Evolutionary conservation across 2,113 vertebrate species (phyloP), one percentile per base, ranked within the genome.

Genomic region (Calypte anna): DNA sequence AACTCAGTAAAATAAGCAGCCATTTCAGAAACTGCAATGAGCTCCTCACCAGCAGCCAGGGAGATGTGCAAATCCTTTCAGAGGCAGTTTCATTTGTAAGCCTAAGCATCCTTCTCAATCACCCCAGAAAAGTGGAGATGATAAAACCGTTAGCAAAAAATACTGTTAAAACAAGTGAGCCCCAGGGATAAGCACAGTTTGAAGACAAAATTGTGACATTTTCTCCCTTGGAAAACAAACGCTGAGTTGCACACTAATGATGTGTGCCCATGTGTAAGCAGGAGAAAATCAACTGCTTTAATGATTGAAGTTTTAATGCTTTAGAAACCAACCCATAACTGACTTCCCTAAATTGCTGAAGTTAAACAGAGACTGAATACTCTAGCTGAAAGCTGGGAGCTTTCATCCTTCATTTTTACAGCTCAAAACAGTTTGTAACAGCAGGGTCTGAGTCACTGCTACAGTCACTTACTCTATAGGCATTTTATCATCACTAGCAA

Each of bases 101-200:
- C n/a, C 50, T 3, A 13, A 81, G 33, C 33, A 64, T 10, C 77
- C 62, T 67, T 51, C 61, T 33, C 53, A 46, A 64, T 62, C 31
- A 31, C 28, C 43, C 64, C 36, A 7, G 53, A 21, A 21, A 86
- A 94, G 62, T 0, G 23, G 69, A 75, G 46, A 27, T 4, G 13
- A 67, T 31, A 33, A 61, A 62, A 54, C 10, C 3, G 5, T 16
- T 2, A 1, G 40, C 16, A 48, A 74, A 46, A 75, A 30, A 1
- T 0, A 24, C 7, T 0, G 4, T 27, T 33, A 20, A 51, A 51
- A 33, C 0, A 1, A 67, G 64, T 0, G 0, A 72, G 50, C 15
- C 25, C 28, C 1, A 44, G 18, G 38, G 33, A 2, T 21, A 63
- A 54, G 64, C 46, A 36, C 6, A 43, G 82, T 18, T 14, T 70